A percentile compares a stretch with the other conserved stretches of the same genome.
Evolutionary conservation across 2,888 invertebrate genomes (phyloP).

Genomic region (Cheilosia urbana): DNA sequence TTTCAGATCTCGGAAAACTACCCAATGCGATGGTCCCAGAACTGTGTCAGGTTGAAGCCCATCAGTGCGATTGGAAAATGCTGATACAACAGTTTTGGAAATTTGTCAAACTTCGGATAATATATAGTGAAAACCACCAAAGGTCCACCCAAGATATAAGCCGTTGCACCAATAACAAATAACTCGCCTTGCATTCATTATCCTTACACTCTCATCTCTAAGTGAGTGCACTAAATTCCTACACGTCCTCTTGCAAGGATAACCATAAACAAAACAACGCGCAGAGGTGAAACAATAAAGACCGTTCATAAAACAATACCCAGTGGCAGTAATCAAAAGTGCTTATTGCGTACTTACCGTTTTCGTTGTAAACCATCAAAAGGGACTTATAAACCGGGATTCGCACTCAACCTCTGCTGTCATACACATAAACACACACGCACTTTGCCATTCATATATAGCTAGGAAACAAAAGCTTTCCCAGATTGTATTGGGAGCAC

Average conservation of each 20-base stretch:
- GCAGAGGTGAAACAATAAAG: conserved; percentile 23
- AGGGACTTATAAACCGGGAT: conserved; percentile 48
- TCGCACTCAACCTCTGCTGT: conserved; percentile 7
- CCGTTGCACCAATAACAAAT: too few relatives aligned
- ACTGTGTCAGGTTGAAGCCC: too few relatives aligned
- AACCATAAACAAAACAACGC: conserved; percentile 22
- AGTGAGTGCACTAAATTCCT: too few relatives aligned
- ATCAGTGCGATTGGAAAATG: too few relatives aligned
- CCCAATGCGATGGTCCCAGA: too few relatives aligned
- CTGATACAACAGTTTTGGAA: too few relatives aligned
- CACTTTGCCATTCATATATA: neutral
- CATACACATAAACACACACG: neutral
- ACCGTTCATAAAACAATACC: conserved; percentile 54
- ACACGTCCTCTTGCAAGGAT: neutral
- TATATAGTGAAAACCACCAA: too few relatives aligned
- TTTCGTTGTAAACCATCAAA: conserved; percentile 27
- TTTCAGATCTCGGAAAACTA: too few relatives aligned
- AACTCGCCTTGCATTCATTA: too few relatives aligned
- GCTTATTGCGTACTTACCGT: conserved; percentile 48
- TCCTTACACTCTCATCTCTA: too few relatives aligned
- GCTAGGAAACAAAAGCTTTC: conserved; percentile 28
- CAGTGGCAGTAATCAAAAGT: conserved; percentile 60
- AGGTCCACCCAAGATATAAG: too few relatives aligned
- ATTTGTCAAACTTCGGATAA: too few relatives aligned
- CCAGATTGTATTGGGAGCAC: conserved; percentile 58